These are phyloP conservation scores for Protosalanx chinensis DNA, from an alignment of 2,797 vertebrate genomes.

Conservation along the genomic window DNA sequence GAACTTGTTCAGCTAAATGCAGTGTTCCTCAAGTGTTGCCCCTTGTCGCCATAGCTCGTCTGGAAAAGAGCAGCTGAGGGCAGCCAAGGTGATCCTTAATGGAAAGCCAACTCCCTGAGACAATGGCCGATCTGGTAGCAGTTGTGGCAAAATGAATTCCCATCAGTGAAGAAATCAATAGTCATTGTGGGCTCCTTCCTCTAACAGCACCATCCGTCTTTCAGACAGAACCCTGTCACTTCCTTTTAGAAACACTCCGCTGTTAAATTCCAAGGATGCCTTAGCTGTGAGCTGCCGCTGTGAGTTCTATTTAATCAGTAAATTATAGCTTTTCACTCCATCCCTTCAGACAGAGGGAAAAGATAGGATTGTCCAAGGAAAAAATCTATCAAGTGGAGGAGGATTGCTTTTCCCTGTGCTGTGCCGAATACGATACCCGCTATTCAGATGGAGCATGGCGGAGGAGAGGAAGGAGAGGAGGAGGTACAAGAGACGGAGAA, in stretches of 20 bases:
- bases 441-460: constrained; percentile 40
- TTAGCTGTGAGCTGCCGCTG: not conserved
- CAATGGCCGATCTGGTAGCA: constrained; percentile 46
- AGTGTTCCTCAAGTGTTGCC: no score
- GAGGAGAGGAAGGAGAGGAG: not conserved
- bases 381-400: constrained; percentile 43
- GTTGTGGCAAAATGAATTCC: constrained; percentile 67
- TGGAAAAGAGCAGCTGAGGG: constrained; percentile 30
- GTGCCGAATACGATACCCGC: constrained; percentile 38
- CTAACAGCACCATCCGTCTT: constrained; percentile 65
- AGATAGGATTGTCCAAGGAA: constrained; percentile 40
- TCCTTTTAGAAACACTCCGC: constrained; percentile 29
- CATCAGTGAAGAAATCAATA: constrained; percentile 75
- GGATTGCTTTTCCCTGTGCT: constrained; percentile 37
- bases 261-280: constrained; percentile 34
- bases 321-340: constrained; percentile 32
- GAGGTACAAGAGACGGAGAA: not conserved
- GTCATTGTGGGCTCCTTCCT: constrained; percentile 69
- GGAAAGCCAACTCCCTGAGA: constrained; percentile 44
- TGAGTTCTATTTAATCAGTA: constrained; percentile 40
- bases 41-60: not conserved
- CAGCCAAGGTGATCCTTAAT: constrained; percentile 51
- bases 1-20: no score
- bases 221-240: constrained; percentile 65
- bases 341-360: constrained; percentile 20